These are phyloP conservation scores for Shargacucullia verbasci DNA, from an alignment of 2,888 invertebrate species.

Conservation along the genomic window DNA sequence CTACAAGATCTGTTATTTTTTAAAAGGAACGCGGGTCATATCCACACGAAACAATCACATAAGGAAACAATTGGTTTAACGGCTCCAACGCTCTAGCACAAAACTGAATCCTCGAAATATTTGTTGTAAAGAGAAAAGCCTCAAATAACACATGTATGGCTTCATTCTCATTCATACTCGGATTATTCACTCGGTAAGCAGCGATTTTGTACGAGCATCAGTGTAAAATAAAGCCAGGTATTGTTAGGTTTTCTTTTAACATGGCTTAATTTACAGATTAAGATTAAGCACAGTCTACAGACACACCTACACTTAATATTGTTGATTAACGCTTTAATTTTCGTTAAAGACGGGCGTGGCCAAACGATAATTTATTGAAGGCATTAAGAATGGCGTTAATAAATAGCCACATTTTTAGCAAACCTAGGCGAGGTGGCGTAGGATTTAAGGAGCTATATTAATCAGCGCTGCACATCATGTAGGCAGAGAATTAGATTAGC, in stretches of 20 bases:
- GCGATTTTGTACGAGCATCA: too few species aligned
- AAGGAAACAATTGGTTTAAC: conserved; percentile 8
- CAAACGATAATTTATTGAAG: conserved; percentile 14
- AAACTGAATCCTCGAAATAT: not conserved
- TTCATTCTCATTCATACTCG: conserved; percentile 18
- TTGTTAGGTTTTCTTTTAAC: too few species aligned
- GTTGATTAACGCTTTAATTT: conserved; percentile 31
- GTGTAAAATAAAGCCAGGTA: too few species aligned
- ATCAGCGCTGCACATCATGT: not conserved
- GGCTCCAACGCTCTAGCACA: not conserved
- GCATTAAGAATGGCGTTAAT: conserved; percentile 26
- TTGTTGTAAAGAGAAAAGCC: conserved; percentile 14
- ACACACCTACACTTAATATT: conserved; percentile 7
- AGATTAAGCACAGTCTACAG: too few species aligned
- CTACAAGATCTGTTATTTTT: conserved; percentile 13
- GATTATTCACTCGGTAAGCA: conserved; percentile 18
- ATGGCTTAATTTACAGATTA: too few species aligned
- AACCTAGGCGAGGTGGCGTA: conserved; percentile 18
- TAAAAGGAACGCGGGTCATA: conserved; percentile 19
- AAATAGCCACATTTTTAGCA: conserved; percentile 7
- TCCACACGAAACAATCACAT: not conserved
- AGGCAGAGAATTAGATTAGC: not conserved
- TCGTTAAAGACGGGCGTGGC: conserved; percentile 33
- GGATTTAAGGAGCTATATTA: not conserved
- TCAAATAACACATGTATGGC: conserved; percentile 19